Evolutionary conservation across 2,888 invertebrate genomes (phyloP), one percentile per base, ranked within the genome.

Genomic region (Branchipolynoe longqiensis): DNA sequence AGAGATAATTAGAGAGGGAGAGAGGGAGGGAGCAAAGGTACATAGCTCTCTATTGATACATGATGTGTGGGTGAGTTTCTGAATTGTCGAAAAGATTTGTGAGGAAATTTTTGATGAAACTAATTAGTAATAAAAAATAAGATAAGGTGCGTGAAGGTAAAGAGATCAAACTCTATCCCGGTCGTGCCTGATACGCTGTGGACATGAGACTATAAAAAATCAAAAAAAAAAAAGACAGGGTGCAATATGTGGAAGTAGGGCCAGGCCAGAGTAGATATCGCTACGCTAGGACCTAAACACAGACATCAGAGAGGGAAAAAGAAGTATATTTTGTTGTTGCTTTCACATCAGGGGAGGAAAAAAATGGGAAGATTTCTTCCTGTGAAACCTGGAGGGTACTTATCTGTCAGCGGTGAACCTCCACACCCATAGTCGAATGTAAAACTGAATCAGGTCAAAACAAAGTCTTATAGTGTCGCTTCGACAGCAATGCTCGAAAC

Each of bases 281-380:
- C 69, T 69, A 69, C 69, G 38, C 69, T 69, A 69, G 69, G 69
- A 69, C 69, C 69, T 69, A 69, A 38, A 69, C 69, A 69, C 62
- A 62, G 31, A 69, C 69, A 69, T 38, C 69, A 69, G 69, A 38
- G 33, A 69, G 38, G 69, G 69, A 78, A 78, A 48, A 48, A n/a
- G n/a, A n/a, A n/a, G n/a, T n/a, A n/a, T n/a, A n/a, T n/a, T n/a
- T n/a, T n/a, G n/a, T n/a, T n/a, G 41, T 78, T 41, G 41, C 54
- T 78, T 78, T 78, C 78, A 78, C 78, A 78, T 78, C 78, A 78
- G 78, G n/a, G n/a, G n/a, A n/a, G n/a, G n/a, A 54, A 48, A 78
- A 31, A 54, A 78, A 78, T 78, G 48, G 78, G 78, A 25, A 48
- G 78, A 48, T 78, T 18, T 31, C 78, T 48, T 78, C 48, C 78